phyloP scores from a whole-genome alignment of 2,888 invertebrate genomes.

The Tetramorium bicarinatum region DNA sequence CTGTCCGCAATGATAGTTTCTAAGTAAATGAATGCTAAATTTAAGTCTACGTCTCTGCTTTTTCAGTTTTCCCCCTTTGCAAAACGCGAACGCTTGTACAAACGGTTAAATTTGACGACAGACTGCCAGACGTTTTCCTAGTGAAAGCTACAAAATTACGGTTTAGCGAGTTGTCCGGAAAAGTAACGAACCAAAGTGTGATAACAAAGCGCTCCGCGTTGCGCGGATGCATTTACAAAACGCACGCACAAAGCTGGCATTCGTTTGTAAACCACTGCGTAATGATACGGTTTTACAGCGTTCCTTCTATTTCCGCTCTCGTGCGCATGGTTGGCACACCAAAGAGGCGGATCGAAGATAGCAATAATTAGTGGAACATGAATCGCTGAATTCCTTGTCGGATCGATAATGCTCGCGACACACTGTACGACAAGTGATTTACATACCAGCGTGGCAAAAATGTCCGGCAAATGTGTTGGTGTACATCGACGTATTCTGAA shows the following conservation, averaged over 20 bases:
- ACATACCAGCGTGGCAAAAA: constrained; percentile 44
- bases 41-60: constrained; percentile 15
- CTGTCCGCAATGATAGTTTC: neutral
- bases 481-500: constrained; percentile 33
- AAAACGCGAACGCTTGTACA: constrained; percentile 20
- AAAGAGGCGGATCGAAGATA: constrained; percentile 33
- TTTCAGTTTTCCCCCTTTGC: constrained; percentile 16
- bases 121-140: constrained; percentile 35
- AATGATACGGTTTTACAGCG: constrained; percentile 40
- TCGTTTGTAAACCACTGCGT: constrained; percentile 46
- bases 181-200: constrained; percentile 50
- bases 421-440: constrained; percentile 44
- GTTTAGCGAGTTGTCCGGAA: constrained; percentile 36
- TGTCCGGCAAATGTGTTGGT: constrained; percentile 24
- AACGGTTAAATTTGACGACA: constrained; percentile 52
- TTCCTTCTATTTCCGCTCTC: constrained; percentile 22
- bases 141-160: constrained; percentile 42
- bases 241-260: constrained; percentile 35
- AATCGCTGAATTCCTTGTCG: constrained; percentile 40
- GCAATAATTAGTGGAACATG: constrained; percentile 54
- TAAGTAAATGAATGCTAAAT: constrained; percentile 11
- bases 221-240: constrained; percentile 41
- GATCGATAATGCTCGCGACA: constrained; percentile 48
- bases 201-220: constrained; percentile 40
- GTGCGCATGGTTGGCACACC: neutral